A percentile compares a stretch with the other conserved stretches of the same genome.
Evolutionary conservation across 1,140 invertebrate species (phyloP).

Genomic region (Dendroctonus ponderosae): DNA sequence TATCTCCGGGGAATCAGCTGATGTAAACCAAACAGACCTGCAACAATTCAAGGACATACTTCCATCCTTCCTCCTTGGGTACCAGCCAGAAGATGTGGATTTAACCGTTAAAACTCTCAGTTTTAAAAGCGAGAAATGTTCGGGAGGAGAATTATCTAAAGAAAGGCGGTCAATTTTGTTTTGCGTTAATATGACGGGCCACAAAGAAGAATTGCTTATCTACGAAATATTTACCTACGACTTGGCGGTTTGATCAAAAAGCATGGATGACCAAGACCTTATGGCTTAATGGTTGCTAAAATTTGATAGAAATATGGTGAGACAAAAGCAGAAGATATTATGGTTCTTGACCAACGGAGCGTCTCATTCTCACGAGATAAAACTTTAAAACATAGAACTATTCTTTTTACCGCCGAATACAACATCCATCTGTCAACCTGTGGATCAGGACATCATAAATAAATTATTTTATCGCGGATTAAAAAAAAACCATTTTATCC

Average conservation of each 20-base stretch:
- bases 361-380: slow-evolving; percentile 42
- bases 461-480: slow-evolving; percentile 44
- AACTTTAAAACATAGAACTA: slow-evolving; percentile 48
- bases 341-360: slow-evolving; percentile 34
- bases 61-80: slow-evolving; percentile 4
- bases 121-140: slow-evolving; percentile 38
- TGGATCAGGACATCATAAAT: slow-evolving; percentile 55
- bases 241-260: slow-evolving; percentile 34
- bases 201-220: slow-evolving; percentile 41
- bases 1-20: slow-evolving; percentile 45
- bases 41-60: slow-evolving; percentile 25
- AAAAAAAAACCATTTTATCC: slow-evolving; percentile 37
- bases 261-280: slow-evolving; percentile 37
- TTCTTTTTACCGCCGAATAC: slow-evolving; percentile 54
- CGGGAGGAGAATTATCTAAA: slow-evolving; percentile 51
- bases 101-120: slow-evolving; percentile 35
- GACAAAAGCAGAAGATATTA: slow-evolving; percentile 46
- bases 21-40: slow-evolving; percentile 35
- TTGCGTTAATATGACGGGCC: slow-evolving; percentile 46
- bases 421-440: slow-evolving; percentile 53
- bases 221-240: slow-evolving; percentile 33
- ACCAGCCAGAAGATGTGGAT: slow-evolving; percentile 36
- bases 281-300: slow-evolving; percentile 40
- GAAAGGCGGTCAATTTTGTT: slow-evolving; percentile 51
- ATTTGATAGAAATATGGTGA: slow-evolving; percentile 45